Conservation (phyloP, 2,113 vertebrate species). For the Trematomus loennbergii region DNA sequence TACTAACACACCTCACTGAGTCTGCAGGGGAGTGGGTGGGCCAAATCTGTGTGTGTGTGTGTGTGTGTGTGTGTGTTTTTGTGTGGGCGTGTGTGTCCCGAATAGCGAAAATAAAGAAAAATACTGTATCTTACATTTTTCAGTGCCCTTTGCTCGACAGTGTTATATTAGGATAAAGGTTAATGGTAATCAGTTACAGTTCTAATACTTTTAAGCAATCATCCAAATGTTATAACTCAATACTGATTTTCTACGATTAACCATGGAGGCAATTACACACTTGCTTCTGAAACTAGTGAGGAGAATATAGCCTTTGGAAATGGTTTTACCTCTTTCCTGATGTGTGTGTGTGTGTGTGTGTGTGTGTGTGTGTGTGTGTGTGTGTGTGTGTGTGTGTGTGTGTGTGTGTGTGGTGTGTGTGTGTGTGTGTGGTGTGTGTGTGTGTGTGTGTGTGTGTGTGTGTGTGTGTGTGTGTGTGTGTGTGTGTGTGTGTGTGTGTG, state of each 20-base stretch:
- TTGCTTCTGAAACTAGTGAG: not conserved
- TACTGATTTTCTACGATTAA: not conserved
- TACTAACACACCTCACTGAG: constrained; percentile 76
- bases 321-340: not conserved
- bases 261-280: not conserved
- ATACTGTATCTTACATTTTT: not conserved
- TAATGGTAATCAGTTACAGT: not conserved
- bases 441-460: not conserved
- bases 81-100: not conserved
- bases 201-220: constrained; percentile 2
- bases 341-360: not conserved
- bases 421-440: not conserved
- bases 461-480: not conserved
- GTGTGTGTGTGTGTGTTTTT: constrained; percentile 7
- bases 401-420: not conserved
- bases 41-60: constrained; percentile 31
- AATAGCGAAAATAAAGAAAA: not conserved
- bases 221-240: not conserved
- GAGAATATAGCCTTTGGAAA: not conserved
- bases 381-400: no score
- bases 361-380: not conserved
- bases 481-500: not conserved
- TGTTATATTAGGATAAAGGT: not conserved
- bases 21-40: constrained; percentile 57
- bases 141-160: not conserved